Percentiles rank a stretch among this genome's conserved stretches.
Conservation (phyloP, 2,113 vertebrate genomes). For the Nansenia antarctica region DNA sequence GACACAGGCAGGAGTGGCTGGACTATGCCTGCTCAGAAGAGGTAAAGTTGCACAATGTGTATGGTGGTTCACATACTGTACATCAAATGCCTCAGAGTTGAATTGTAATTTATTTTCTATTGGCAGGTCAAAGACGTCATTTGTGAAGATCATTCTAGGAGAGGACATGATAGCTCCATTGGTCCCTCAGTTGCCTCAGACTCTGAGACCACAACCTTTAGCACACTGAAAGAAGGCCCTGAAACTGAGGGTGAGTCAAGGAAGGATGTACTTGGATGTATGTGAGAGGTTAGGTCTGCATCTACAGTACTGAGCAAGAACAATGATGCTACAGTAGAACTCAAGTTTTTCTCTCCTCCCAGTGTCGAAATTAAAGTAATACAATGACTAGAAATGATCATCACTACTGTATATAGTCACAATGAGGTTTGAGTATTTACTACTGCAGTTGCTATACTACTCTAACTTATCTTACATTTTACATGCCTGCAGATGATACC, state of each 20-base stretch:
- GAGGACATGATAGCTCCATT: constrained; percentile 44
- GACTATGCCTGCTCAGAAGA: constrained; percentile 83
- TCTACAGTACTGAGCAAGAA: background rate
- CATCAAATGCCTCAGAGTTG: background rate
- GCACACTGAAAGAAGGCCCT: constrained; percentile 65
- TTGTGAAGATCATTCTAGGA: constrained; percentile 80
- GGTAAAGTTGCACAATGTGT: constrained; percentile 64
- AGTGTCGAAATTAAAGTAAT: background rate
- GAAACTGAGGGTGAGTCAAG: constrained; percentile 77
- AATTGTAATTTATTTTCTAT: background rate
- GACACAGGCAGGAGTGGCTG: constrained; percentile 93
- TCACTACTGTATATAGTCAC: no score
- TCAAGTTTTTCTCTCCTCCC: constrained; percentile 20
- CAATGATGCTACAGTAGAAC: background rate
- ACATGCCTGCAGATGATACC: constrained; percentile 77
- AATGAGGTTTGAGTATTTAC: constrained; percentile 15
- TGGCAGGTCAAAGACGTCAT: constrained; percentile 70
- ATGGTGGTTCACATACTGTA: background rate
- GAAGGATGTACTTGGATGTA: background rate
- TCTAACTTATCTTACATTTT: constrained; percentile 30
- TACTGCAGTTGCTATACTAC: no score
- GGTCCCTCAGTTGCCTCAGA: constrained; percentile 50
- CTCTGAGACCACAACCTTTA: constrained; percentile 54
- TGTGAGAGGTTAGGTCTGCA: background rate
- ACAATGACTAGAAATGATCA: no score